phyloP scores from a whole-genome alignment of 2,888 invertebrate genomes.

The Lordiphosa fenestrarum region DNA sequence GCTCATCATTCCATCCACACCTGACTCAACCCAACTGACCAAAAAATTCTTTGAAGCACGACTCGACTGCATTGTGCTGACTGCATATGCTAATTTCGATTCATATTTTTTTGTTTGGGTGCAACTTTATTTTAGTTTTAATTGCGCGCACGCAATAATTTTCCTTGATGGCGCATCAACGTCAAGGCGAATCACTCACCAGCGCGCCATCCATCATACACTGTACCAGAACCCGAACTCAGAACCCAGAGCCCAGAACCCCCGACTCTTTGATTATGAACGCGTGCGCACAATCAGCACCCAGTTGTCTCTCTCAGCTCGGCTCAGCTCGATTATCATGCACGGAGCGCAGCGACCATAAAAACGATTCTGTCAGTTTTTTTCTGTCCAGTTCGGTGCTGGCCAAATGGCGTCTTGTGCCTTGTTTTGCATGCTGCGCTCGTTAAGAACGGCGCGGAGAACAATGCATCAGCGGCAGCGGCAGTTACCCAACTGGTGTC shows the following conservation, averaged over 20 bases:
- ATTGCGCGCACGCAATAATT: constrained; percentile 73
- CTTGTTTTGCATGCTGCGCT: constrained; percentile 70
- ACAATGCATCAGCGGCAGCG: constrained; percentile 47
- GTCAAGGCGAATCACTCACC: constrained; percentile 69
- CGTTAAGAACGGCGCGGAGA: constrained; percentile 60
- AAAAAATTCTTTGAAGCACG: constrained; percentile 14
- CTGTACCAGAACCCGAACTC: constrained; percentile 12
- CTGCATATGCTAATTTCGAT: constrained; percentile 43
- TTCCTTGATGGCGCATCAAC: constrained; percentile 73
- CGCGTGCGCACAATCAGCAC: constrained; percentile 71
- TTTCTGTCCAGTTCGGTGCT: constrained; percentile 16
- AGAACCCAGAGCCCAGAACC: too few species aligned
- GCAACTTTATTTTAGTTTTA: constrained; percentile 71
- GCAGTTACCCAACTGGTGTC: constrained; percentile 61
- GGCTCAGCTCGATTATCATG: constrained; percentile 55
- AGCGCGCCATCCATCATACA: constrained; percentile 66
- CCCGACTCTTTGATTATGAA: constrained; percentile 59
- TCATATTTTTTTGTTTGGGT: constrained; percentile 24
- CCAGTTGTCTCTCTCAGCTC: constrained; percentile 18
- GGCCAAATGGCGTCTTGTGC: constrained; percentile 70
- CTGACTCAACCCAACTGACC: constrained; percentile 21
- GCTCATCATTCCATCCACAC: background rate
- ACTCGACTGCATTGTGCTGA: constrained; percentile 28
- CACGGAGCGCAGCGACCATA: constrained; percentile 64
- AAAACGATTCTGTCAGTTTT: constrained; percentile 60